Percentiles rank a stretch among this genome's conserved stretches.
Evolutionary conservation across 1,140 invertebrate genomes (phyloP).

Genomic region (Antheraea pernyi): DNA sequence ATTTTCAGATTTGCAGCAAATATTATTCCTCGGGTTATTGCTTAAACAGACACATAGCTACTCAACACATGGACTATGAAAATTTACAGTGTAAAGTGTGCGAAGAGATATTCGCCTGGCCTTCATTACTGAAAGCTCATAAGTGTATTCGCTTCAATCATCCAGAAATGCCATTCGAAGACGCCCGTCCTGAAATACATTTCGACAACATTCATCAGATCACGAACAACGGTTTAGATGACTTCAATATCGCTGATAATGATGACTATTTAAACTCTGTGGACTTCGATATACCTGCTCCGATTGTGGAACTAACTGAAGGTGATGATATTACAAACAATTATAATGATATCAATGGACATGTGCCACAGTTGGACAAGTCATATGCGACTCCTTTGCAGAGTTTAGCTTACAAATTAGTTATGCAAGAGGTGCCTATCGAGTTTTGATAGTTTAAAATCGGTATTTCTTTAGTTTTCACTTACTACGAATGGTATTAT

Average conservation of each 20-base stretch:
- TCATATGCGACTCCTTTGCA: constrained; percentile 22
- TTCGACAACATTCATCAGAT: constrained; percentile 41
- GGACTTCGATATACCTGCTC: constrained; percentile 61
- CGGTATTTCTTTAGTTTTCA: too few relatives aligned
- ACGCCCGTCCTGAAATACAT: constrained; percentile 50
- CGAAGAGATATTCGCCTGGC: constrained; percentile 58
- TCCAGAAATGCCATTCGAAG: constrained; percentile 52
- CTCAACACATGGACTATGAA: constrained; percentile 30
- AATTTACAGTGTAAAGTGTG: constrained; percentile 43
- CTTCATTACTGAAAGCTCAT: constrained; percentile 42
- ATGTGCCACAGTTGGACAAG: neutral
- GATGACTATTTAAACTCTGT: constrained; percentile 47
- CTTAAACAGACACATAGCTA: constrained; percentile 46
- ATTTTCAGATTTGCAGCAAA: constrained; percentile 52
- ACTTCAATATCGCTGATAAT: constrained; percentile 33
- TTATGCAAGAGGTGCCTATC: constrained; percentile 63
- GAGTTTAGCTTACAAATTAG: constrained; percentile 37
- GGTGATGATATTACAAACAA: constrained; percentile 26
- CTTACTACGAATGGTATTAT: too few relatives aligned
- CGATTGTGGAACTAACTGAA: constrained; percentile 48
- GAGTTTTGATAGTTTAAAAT: constrained; percentile 41
- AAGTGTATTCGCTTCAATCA: constrained; percentile 49
- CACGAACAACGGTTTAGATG: constrained; percentile 33
- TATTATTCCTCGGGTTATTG: constrained; percentile 51
- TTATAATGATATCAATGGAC: constrained; percentile 14